Evolutionary conservation across 2,888 invertebrate genomes (phyloP), one percentile per base, ranked within the genome.

Genomic region (Sminthurides aquaticus): DNA sequence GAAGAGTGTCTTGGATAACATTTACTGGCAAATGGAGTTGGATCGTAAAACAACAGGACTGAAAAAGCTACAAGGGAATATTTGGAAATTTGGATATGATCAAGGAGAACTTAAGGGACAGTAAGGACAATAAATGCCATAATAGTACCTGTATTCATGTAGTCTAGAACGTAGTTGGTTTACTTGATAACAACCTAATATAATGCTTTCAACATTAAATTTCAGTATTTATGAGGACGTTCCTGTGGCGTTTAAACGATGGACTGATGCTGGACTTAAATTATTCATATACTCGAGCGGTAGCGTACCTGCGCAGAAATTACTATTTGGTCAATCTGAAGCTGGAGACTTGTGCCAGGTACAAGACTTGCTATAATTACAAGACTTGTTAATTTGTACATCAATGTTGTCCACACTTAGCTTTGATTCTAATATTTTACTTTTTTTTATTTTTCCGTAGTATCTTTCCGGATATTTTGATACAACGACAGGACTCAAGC

Each of bases 221-320:
- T n/a, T n/a, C 80, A 95, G 95, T 78, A 84, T 97, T 28, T 97
- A 88, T 78, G 85, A 88, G 11, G 97, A 97, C 80, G 94, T 95
- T 0, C 82, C 85, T 0, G 81, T 82, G 20, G 86, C 88, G 1
- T 81, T 97, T 57, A 83, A 88, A 76, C 80, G 82, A 66, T 90
- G 94, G 88, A 83, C 83, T 2, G 81, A 84, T 2, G 79, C 82
- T 18, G 88, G 87, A 27, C 83, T 84, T 43, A 84, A 84, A 70
- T 81, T 96, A 58, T 93, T 87, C 77, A 86, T 95, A 68, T 97
- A 91, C 79, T 96, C 96, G 0, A 94, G 94, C 27, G 96, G 95
- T 57, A 93, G 92, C 63, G 86, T 91, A 0, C 87, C 89, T 75
- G 90, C 95, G 18, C 97, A 97, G 78, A 89, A 91, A 77, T 82